Evolutionary conservation across 1,140 invertebrate species (phyloP), one percentile per base, ranked within the genome.

Genomic region (Aphidius ervi): DNA sequence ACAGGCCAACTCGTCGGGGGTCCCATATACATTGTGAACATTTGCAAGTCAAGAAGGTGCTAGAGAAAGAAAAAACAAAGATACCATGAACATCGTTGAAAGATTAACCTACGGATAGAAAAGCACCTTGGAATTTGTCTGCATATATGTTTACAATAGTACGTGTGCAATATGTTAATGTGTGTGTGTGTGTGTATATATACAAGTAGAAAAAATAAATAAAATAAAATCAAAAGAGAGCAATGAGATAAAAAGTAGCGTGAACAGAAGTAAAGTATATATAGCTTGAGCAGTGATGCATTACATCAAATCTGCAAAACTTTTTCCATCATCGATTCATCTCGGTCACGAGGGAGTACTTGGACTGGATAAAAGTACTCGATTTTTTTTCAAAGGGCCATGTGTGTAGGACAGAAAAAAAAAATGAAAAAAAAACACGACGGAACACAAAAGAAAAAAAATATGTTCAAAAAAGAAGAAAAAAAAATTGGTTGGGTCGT

Each of bases 301-400:
- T 67, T 65, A 61, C 60, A 37, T 58, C 60, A 62, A 71, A 73
- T 72, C 69, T 70, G 67, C 57, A 65, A 70, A 74, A 75, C 62
- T 74, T 75, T 74, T 70, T 73, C 73, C 67, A 74, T 74, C 71
- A 74, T 73, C 70, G 70, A 72, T 64, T 66, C 63, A 10, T 59
- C 41, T 54, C 62, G 50, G 42, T 49, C 54, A 7, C 45, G n/a
- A 31, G 70, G 68, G 74, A 74, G 63, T 65, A 67, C 67, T 69
- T 46, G 48, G 39, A 46, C 53, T 42, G 23, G 23, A 31, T 43
- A 46, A n/a, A 31, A 42, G 23, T 37, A 56, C 67, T 65, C 55
- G 65, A 65, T 69, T 67, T 68, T 73, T 71, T 74, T 73, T 65
- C 48, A 52, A 64, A 61, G 49, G 49, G 9, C 10, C n/a, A 48